Conservation (phyloP, 2,797 vertebrate species). For the Poeciliopsis gracilis region DNA sequence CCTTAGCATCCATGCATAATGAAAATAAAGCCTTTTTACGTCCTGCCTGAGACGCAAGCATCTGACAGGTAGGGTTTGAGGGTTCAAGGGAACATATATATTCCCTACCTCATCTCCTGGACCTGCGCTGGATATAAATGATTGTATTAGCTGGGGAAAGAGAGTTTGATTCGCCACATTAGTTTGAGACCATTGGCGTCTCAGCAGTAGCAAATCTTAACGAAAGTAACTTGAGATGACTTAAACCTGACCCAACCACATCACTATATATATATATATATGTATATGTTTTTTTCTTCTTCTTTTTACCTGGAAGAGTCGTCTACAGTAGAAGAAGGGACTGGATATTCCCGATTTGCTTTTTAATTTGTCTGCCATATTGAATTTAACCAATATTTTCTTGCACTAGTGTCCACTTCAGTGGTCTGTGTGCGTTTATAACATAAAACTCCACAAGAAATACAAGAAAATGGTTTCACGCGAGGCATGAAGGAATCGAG, state of each 20-base stretch:
- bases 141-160: constrained; percentile 71
- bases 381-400: no score
- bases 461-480: no score
- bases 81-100: constrained; percentile 74
- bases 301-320: no score
- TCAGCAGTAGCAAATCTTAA: constrained; percentile 47
- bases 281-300: not conserved
- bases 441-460: no score
- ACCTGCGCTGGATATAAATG: constrained; percentile 60
- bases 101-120: constrained; percentile 70
- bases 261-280: not conserved
- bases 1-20: constrained; percentile 82
- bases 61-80: constrained; percentile 79
- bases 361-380: no score
- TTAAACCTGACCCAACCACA: constrained; percentile 19
- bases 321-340: no score
- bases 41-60: constrained; percentile 75
- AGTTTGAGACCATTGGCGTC: constrained; percentile 64
- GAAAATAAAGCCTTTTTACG: constrained; percentile 73
- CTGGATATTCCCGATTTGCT: no score
- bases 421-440: no score
- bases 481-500: not conserved
- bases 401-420: no score
- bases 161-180: constrained; percentile 70
- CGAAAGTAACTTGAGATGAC: constrained; percentile 54